Percentiles rank a stretch among this genome's conserved stretches.
Evolutionary conservation across 2,797 vertebrate genomes (phyloP).

Genomic region (Nannoperca australis): DNA sequence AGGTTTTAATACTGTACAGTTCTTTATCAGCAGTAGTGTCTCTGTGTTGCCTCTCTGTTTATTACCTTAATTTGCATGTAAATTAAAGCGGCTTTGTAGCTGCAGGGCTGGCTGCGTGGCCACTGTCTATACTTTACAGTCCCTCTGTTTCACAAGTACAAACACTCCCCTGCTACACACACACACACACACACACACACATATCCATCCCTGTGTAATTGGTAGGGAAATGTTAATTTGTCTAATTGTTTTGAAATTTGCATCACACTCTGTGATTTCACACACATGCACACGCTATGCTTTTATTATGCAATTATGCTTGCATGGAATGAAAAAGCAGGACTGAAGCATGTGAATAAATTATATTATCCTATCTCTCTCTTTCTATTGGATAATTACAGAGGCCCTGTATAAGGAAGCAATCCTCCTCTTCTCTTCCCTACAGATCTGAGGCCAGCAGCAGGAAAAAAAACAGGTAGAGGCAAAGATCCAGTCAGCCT

Average conservation of each 20-base stretch:
- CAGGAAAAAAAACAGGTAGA: constrained; percentile 59
- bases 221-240: constrained; percentile 67
- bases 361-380: constrained; percentile 13
- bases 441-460: constrained; percentile 20
- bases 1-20: constrained; percentile 30
- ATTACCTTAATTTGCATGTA: constrained; percentile 78
- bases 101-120: constrained; percentile 30
- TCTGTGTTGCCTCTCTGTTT: constrained; percentile 50
- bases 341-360: constrained; percentile 38
- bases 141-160: constrained; percentile 14
- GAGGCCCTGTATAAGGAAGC: not conserved
- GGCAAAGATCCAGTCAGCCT: constrained; percentile 64
- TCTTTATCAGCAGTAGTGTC: constrained; percentile 36
- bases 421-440: not conserved
- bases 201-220: constrained; percentile 42
- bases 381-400: constrained; percentile 40
- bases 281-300: constrained; percentile 29
- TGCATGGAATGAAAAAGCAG: constrained; percentile 16
- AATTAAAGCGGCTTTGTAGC: constrained; percentile 67
- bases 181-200: constrained; percentile 22
- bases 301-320: constrained; percentile 52
- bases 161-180: constrained; percentile 26
- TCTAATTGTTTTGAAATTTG: constrained; percentile 72
- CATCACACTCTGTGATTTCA: constrained; percentile 50
- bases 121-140: constrained; percentile 24